Percentiles rank a stretch among this genome's conserved stretches.
phyloP scores from a whole-genome alignment of 2,797 vertebrate species.

The Microhierax caerulescens region DNA sequence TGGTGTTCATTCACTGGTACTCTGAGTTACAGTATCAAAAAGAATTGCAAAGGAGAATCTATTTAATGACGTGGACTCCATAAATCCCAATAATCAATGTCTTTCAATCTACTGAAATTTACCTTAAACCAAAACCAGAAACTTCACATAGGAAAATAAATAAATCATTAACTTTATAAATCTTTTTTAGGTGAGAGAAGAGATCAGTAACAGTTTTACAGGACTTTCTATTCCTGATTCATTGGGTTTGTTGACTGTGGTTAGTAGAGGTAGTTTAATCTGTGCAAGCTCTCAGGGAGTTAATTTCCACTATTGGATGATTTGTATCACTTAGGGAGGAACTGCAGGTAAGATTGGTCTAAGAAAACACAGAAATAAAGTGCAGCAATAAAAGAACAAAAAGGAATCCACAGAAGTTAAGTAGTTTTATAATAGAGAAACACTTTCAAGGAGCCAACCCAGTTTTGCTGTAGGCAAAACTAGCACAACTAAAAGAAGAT shows the following conservation, averaged over 20 bases:
- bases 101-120: background rate
- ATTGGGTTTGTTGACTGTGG: background rate
- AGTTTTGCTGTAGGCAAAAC: background rate
- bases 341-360: background rate
- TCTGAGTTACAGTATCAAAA: background rate
- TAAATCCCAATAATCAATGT: background rate
- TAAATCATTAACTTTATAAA: background rate
- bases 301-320: background rate
- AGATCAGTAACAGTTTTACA: background rate
- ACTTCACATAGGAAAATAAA: background rate
- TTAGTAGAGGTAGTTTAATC: background rate
- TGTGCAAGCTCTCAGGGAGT: background rate
- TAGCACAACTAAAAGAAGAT: background rate
- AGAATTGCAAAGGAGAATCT: background rate
- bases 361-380: background rate
- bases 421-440: background rate
- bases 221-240: background rate
- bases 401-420: background rate
- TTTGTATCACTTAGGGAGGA: background rate
- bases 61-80: background rate
- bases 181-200: background rate
- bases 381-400: background rate
- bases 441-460: background rate
- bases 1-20: background rate
- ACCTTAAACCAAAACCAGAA: background rate